Evolutionary conservation across 2,888 invertebrate species (phyloP).

Genomic region (Syrphus vitripennis): DNA sequence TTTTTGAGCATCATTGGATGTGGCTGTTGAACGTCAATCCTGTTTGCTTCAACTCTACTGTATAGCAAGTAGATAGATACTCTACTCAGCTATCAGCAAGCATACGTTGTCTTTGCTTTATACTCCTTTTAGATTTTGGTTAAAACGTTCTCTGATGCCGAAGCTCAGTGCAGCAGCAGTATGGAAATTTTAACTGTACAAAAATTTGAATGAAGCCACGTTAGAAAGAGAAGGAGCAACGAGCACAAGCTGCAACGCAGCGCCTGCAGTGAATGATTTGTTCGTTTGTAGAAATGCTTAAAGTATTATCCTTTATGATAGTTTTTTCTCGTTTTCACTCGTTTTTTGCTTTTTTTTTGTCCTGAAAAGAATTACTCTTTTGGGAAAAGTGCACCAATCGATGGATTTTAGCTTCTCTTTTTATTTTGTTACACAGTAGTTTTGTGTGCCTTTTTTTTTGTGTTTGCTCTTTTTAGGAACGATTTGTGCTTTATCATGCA

Average conservation of each 20-base stretch:
- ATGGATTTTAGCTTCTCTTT: conserved; percentile 47
- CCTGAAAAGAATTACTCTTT: conserved; percentile 51
- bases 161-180: background rate
- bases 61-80: conserved; percentile 6
- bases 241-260: background rate
- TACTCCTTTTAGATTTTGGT: conserved; percentile 30
- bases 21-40: conserved; percentile 67
- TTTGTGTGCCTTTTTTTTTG: conserved; percentile 13
- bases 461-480: conserved; percentile 26
- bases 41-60: conserved; percentile 18
- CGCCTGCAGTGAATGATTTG: conserved; percentile 56
- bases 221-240: conserved; percentile 8
- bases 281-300: conserved; percentile 69
- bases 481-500: conserved; percentile 55
- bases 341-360: background rate
- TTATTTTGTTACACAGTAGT: conserved; percentile 20
- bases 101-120: conserved; percentile 56
- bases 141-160: background rate
- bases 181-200: conserved; percentile 51
- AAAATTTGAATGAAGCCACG: conserved; percentile 24
- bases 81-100: background rate
- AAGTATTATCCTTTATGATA: conserved; percentile 68
- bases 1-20: conserved; percentile 65
- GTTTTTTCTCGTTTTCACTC: conserved; percentile 16
- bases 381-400: conserved; percentile 66